Base-by-base conservation (phyloP, 2,113 vertebrate genomes). In the Atlantisia rogersi region DNA sequence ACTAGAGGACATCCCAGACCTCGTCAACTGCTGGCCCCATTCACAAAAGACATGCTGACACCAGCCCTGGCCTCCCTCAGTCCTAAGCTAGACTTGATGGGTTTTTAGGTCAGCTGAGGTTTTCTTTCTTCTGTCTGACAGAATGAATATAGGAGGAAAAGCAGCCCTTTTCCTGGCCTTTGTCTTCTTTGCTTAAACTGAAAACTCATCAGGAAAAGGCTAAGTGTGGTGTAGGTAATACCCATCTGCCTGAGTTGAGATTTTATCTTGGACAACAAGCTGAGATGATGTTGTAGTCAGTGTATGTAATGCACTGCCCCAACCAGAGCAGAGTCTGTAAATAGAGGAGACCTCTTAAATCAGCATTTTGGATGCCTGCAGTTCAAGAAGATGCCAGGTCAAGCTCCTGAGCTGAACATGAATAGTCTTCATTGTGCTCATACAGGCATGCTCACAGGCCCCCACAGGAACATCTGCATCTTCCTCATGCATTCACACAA, bases 1-100 rank as follows among this genome's bases (percentile, higher is more conserved):
- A 87, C 94, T 92, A 94, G 91, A 95, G 88, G 86, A 86, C 91
- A 94, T 86, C 70, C 65, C 81, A 94, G 17, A 55, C 80, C 77
- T 59, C 19, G 2, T 53, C 64, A 91, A 16, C 42, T 59, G 65
- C 81, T 74, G 78, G 59, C 5, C 32, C 44, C 31, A 2, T 12
- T 50, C 65, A 16, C 53, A 29, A 75, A 19, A 81, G 10, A n/a
- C 37, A 28, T 0, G 7, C 64, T 29, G 55, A 58, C 40, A 58
- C 58, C 58, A 28, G 2, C 32, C 21, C 31, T 20, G 2, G 2
- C 16, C 25, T 73, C 28, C 26, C 18, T 40, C 35, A 22, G 28
- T 12, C 25, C 2, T 2, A 1, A 21, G n/a, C 53, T 63, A 35
- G 42, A 84, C 9, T 2, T 65, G 75, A 82, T 21, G 50, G 55